Evolutionary conservation across 1,140 invertebrate genomes (phyloP).

Genomic region (Brachionus calyciflorus): DNA sequence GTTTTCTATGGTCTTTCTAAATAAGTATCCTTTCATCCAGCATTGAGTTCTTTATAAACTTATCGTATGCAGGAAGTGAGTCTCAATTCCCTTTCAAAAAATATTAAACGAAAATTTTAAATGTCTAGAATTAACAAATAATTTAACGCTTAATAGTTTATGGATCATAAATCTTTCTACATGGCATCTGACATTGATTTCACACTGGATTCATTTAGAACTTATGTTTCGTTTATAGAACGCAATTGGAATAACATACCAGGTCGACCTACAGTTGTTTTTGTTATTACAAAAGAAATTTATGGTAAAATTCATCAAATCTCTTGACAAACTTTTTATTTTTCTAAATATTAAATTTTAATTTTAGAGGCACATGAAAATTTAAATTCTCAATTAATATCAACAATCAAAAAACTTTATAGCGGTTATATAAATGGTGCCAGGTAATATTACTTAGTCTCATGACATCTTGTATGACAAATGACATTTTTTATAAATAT

Average conservation of each 20-base stretch:
- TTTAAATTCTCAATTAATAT: constrained; percentile 40
- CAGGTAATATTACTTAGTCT: background rate
- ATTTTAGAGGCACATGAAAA: constrained; percentile 39
- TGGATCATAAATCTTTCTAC: constrained; percentile 73
- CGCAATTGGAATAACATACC: constrained; percentile 62
- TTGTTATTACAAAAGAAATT: constrained; percentile 48
- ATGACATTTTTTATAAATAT: background rate
- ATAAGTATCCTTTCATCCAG: no score
- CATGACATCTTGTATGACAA: background rate
- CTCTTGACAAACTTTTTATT: background rate
- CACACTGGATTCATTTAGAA: constrained; percentile 55
- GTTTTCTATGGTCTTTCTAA: no score
- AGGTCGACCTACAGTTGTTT: constrained; percentile 55
- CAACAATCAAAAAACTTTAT: constrained; percentile 92
- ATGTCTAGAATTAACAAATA: no score
- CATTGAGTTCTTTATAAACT: no score
- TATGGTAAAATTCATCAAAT: constrained; percentile 16
- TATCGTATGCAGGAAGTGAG: no score
- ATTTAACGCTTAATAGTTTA: no score
- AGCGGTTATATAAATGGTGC: constrained; percentile 98
- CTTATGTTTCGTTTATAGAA: constrained; percentile 56
- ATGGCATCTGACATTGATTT: constrained; percentile 56
- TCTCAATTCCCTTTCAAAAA: no score
- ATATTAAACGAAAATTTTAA: no score
- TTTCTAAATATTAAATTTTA: background rate